Base-by-base conservation (phyloP, 2,888 invertebrate genomes). In the Diarsia brunnea region DNA sequence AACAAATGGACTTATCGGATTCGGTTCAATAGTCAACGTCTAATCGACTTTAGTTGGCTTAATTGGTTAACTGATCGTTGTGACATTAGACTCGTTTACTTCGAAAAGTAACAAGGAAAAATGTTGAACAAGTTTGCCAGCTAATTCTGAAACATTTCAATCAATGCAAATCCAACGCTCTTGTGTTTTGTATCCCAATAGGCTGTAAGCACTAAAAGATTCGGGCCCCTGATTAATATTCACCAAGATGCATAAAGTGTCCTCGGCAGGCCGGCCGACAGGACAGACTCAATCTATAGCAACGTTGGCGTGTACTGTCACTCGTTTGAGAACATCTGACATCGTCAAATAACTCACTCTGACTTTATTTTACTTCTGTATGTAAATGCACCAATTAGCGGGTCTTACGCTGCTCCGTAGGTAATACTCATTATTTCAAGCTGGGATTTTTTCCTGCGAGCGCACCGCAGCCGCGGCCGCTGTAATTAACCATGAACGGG, bases 381-480 rank as follows among this genome's bases (percentile, higher is more conserved):
- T 96, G 95, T 95, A 96, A 96, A 96, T 95, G 93, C 93, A 95
- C 94, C 95, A 96, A 96, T 96, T 95, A 96, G 94, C 94, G 92
- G 91, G 91, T 93, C 93, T 94, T 93, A 94, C 92, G 92, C 94
- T 95, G 94, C 94, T 95, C 91, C 89, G 92, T 93, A 90, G 91
- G 93, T 94, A 94, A 94, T 93, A 94, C 93, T 96, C 94, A 95
- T 96, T 96, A 95, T 95, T 95, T 94, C 91, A 91, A 94, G 92
- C 92, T 91, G 92, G 88, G 93, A 92, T 93, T 95, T 95, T 95
- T 94, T 90, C 90, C 90, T 90, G 89, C 87, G 87, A 89, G 82
- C 89, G 90, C 87, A 91, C 93, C 92, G 90, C 94, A 90, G 89
- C 89, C 90, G 88, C 89, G 88, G 76, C 65, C 73, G 84, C 81